phyloP scores from a whole-genome alignment of 2,797 vertebrate genomes.

The Carduelis carduelis region DNA sequence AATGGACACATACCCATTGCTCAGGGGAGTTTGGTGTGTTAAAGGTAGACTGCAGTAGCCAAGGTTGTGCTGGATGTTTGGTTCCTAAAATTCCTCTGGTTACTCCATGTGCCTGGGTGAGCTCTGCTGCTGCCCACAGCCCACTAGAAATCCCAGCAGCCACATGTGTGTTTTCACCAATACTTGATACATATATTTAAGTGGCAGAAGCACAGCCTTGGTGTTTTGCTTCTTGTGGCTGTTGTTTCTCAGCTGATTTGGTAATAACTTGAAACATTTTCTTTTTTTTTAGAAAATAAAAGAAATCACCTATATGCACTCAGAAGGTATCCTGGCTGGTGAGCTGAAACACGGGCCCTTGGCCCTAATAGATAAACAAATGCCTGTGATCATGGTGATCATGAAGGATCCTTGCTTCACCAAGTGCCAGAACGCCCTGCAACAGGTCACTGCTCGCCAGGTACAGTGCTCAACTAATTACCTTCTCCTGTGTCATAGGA shows the following conservation, averaged over 20 bases:
- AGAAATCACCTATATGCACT: conserved; percentile 98
- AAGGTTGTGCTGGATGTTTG: background rate
- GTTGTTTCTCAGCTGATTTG: background rate
- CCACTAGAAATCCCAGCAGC: background rate
- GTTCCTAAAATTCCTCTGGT: background rate
- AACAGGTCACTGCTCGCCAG: conserved; percentile 91
- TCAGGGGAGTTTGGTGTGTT: background rate
- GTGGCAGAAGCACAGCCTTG: background rate
- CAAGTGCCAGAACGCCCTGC: conserved; percentile 95
- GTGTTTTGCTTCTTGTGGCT: background rate
- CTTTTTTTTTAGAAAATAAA: conserved; percentile 88
- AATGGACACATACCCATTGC: rapidly evolving
- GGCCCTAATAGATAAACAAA: conserved; percentile 90
- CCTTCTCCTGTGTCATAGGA: background rate
- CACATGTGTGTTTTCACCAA: background rate
- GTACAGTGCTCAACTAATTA: conserved; percentile 59
- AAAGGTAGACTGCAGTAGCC: background rate
- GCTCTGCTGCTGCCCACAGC: background rate
- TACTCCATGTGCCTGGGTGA: background rate
- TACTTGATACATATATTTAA: background rate
- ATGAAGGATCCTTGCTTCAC: conserved; percentile 91
- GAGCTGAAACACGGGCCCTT: conserved; percentile 94
- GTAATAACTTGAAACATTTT: background rate
- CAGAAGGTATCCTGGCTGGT: conserved; percentile 93
- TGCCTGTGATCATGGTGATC: conserved; percentile 97